These are phyloP conservation scores for Agrochola lota DNA, from an alignment of 2,888 invertebrate genomes.

Conservation along the genomic window DNA sequence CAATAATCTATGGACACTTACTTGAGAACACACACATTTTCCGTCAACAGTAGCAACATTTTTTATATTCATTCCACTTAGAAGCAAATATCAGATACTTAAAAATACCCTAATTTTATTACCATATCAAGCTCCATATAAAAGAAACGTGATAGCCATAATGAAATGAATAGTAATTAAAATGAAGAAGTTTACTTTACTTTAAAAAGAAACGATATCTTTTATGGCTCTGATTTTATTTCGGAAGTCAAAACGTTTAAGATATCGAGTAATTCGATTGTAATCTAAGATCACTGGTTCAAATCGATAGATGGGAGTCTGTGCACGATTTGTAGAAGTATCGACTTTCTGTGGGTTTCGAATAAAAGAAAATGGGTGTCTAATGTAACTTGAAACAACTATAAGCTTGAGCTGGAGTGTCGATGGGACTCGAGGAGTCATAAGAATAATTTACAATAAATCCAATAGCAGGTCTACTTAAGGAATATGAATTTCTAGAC, in stretches of 20 bases:
- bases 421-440: slow-evolving; percentile 35
- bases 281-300: slow-evolving; percentile 56
- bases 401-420: slow-evolving; percentile 34
- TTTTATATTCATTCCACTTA: not conserved
- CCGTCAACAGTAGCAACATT: not conserved
- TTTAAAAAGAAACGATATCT: slow-evolving; percentile 26
- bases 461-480: not conserved
- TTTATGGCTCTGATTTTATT: slow-evolving; percentile 56
- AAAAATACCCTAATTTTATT: slow-evolving; percentile 26
- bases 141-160: slow-evolving; percentile 36
- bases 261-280: slow-evolving; percentile 49
- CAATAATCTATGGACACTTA: not conserved
- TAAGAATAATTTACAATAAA: not conserved
- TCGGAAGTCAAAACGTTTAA: slow-evolving; percentile 60
- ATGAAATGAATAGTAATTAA: slow-evolving; percentile 50
- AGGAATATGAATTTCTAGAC: not conserved
- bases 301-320: slow-evolving; percentile 40
- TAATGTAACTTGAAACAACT: slow-evolving; percentile 52
- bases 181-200: slow-evolving; percentile 40
- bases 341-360: slow-evolving; percentile 30
- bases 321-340: slow-evolving; percentile 49
- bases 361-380: slow-evolving; percentile 36
- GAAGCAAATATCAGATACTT: slow-evolving; percentile 4
- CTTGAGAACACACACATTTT: too few relatives aligned
- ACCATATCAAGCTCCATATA: slow-evolving; percentile 26